phyloP scores from a whole-genome alignment of 1,140 invertebrate genomes.

The Ceratosolen fusciceps region DNA sequence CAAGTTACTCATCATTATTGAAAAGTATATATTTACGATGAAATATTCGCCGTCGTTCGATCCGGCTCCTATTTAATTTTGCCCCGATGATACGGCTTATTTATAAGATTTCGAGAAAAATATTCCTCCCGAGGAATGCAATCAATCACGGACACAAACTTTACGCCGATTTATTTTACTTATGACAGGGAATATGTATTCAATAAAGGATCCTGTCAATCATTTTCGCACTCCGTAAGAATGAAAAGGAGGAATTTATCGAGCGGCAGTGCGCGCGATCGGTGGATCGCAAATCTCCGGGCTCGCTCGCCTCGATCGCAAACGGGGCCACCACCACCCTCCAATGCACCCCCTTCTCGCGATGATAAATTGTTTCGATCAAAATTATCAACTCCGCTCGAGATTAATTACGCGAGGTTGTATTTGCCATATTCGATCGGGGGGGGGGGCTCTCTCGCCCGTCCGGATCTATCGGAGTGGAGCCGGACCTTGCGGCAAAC shows the following conservation, averaged over 20 bases:
- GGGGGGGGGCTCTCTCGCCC: too few species aligned
- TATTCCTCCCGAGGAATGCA: neutral
- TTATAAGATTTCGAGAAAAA: neutral
- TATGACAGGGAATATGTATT: slow-evolving; percentile 18
- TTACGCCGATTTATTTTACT: slow-evolving; percentile 14
- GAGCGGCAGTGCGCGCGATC: neutral
- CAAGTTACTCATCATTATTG: neutral
- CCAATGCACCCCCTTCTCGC: too few species aligned
- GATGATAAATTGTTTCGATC: too few species aligned
- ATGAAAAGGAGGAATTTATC: slow-evolving; percentile 7
- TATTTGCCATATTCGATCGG: too few species aligned
- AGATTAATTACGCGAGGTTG: too few species aligned
- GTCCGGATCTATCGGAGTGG: too few species aligned
- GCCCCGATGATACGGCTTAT: neutral
- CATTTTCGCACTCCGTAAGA: slow-evolving; percentile 25
- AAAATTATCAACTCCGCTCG: too few species aligned
- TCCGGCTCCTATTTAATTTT: slow-evolving; percentile 1
- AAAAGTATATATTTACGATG: neutral
- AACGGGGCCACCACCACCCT: too few species aligned
- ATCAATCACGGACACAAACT: slow-evolving; percentile 13
- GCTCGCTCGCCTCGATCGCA: too few species aligned
- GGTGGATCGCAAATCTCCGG: neutral
- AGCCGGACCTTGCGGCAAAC: too few species aligned
- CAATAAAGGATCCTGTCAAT: slow-evolving; percentile 28
- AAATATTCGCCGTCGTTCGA: neutral